Percentiles rank a stretch among this genome's conserved stretches.
Conservation (phyloP, 2,797 vertebrate genomes). For the Betta splendens region DNA sequence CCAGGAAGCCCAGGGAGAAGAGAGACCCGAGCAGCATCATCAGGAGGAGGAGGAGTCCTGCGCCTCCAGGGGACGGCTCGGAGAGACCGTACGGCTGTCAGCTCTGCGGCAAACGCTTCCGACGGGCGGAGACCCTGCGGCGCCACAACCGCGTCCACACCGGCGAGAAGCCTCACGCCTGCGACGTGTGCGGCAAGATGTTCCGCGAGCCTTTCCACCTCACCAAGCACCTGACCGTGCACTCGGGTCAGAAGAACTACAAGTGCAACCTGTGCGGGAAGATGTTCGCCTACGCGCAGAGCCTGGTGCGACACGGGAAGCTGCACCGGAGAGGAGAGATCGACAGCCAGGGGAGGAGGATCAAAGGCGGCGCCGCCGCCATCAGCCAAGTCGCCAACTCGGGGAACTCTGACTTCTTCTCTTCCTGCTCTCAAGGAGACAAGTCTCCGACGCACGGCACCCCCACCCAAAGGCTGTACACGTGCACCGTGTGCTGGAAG, state of each 20-base stretch:
- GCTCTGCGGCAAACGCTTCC: conserved; percentile 88
- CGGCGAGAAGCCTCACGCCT: conserved; percentile 92
- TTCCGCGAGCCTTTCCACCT: conserved; percentile 95
- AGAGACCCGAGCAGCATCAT: conserved; percentile 65
- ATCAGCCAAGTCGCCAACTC: conserved; percentile 66
- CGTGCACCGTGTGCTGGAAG: conserved; percentile 91
- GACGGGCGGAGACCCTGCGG: conserved; percentile 89
- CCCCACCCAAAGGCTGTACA: conserved; percentile 84
- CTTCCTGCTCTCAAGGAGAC: conserved; percentile 79
- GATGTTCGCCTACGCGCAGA: conserved; percentile 93
- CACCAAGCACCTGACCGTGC: conserved; percentile 93
- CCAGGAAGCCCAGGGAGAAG: conserved; percentile 81
- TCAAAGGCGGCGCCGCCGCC: conserved; percentile 68
- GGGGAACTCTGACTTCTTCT: conserved; percentile 77
- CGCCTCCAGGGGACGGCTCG: conserved; percentile 73
- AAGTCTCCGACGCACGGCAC: conserved; percentile 80
- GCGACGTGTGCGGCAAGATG: conserved; percentile 90
- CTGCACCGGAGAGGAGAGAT: conserved; percentile 85
- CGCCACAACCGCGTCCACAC: conserved; percentile 93
- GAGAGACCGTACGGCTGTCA: conserved; percentile 83
- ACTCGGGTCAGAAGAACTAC: conserved; percentile 93
- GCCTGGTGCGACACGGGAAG: conserved; percentile 91
- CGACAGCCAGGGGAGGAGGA: conserved; percentile 70
- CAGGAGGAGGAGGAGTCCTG: conserved; percentile 74
- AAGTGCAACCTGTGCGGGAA: conserved; percentile 93